Percentiles rank a stretch among this genome's conserved stretches.
These are phyloP conservation scores for Eilema griseolum DNA, from an alignment of 2,888 invertebrate genomes.

Conservation along the genomic window DNA sequence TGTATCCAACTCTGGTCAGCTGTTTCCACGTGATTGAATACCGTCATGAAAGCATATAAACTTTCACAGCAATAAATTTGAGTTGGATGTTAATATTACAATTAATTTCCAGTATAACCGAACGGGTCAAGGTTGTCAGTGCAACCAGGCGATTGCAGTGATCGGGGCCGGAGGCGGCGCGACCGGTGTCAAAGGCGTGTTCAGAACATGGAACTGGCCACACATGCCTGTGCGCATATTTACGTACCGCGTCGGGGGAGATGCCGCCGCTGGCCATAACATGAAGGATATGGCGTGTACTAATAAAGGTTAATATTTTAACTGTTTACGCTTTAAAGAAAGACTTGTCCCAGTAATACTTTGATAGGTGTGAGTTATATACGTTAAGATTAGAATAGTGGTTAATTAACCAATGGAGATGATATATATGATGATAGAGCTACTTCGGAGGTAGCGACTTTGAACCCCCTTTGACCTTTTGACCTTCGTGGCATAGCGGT, in stretches of 20 bases:
- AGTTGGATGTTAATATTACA: not conserved
- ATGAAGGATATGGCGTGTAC: slow-evolving; percentile 98
- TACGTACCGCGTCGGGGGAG: slow-evolving; percentile 97
- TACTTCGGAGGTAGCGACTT: no score
- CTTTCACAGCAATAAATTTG: no score
- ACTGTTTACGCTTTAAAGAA: no score
- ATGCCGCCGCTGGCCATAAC: slow-evolving; percentile 94
- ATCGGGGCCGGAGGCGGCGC: slow-evolving; percentile 98
- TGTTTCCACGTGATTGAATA: not conserved
- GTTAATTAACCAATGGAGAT: no score
- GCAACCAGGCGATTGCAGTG: slow-evolving; percentile 99
- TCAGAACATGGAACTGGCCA: slow-evolving; percentile 95
- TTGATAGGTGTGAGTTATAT: no score
- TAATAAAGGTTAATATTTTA: slow-evolving; percentile 93
- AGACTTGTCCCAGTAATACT: no score
- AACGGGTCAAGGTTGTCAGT: slow-evolving; percentile 95
- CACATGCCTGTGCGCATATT: slow-evolving; percentile 98
- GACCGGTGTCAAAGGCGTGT: slow-evolving; percentile 88
- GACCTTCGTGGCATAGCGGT: no score
- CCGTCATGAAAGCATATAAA: not conserved
- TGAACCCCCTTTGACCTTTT: no score
- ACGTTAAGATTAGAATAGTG: no score
- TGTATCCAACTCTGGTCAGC: no score
- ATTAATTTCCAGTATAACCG: slow-evolving; percentile 89
- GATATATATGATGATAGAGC: no score